These are phyloP conservation scores for Drosophila ohnishii DNA, from an alignment of 1,140 invertebrate genomes.

Conservation along the genomic window DNA sequence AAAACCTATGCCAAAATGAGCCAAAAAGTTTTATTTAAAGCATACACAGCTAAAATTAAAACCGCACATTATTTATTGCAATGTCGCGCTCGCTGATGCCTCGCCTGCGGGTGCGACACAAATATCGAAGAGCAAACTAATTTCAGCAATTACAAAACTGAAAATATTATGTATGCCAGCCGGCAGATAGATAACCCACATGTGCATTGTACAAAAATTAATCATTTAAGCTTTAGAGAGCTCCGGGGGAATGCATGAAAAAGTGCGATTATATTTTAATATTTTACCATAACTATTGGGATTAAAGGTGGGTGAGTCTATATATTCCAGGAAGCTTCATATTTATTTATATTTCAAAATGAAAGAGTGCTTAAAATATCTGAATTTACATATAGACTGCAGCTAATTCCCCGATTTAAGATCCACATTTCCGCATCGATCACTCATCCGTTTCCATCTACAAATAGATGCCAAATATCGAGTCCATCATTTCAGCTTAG, in stretches of 20 bases:
- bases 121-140: slow-evolving; percentile 37
- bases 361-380: background rate
- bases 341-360: background rate
- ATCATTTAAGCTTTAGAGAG: slow-evolving; percentile 4
- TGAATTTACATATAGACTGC: background rate
- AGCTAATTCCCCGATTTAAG: background rate
- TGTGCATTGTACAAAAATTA: slow-evolving; percentile 15
- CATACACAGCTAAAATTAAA: slow-evolving; percentile 68
- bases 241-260: background rate
- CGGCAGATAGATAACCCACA: slow-evolving; percentile 30
- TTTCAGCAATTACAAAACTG: slow-evolving; percentile 46
- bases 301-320: background rate
- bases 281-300: background rate
- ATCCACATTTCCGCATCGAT: slow-evolving; percentile 29
- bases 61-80: slow-evolving; percentile 63
- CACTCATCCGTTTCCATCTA: slow-evolving; percentile 21
- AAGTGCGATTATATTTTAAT: background rate
- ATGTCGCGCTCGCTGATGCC: slow-evolving; percentile 15
- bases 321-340: background rate
- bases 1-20: slow-evolving; percentile 32
- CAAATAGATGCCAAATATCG: background rate
- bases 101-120: slow-evolving; percentile 39
- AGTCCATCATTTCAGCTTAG: slow-evolving; percentile 17
- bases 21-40: slow-evolving; percentile 62
- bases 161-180: slow-evolving; percentile 42